Evolutionary conservation across 2,113 vertebrate genomes (phyloP), one percentile per base, ranked within the genome.

Genomic region (Fregata magnificens): DNA sequence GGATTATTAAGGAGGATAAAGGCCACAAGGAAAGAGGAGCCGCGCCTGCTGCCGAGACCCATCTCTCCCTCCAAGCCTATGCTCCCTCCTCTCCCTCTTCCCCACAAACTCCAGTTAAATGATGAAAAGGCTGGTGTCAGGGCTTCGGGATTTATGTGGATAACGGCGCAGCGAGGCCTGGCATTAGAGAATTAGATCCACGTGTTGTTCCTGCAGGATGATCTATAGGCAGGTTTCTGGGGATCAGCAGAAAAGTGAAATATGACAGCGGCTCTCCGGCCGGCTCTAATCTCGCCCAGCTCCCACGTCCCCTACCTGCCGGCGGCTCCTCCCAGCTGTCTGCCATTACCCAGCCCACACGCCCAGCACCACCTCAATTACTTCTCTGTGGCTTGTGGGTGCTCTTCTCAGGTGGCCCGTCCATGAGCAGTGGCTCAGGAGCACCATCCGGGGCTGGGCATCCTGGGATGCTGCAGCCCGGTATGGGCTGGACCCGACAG

Each of bases 401-500:
- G 71, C 85, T 95, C 38, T 44, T 94, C 76, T 74, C 2, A 6
- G 20, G 38, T 47, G 72, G 20, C 32, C 50, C 14, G 2, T 66
- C 70, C 13, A 6, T 1, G n/a, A 29, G 36, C 21, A 83, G 87
- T 0, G 14, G 32, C 63, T 71, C 67, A 17, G 86, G 52, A 90
- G 16, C n/a, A 29, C 8, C 65, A 7, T 6, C 52, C 5, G 5
- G 56, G 36, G 25, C 36, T 1, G 3, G 26, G 69, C 42, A 61
- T 65, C 70, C 44, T 1, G 5, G 38, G n/a, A 63, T 15, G 62
- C 76, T 28, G 58, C 50, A 71, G 56, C 44, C 29, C 1, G 1
- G 20, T 0, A 0, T 2, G 10, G 50, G 42, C 36, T 65, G 71
- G 63, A 58, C 24, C 36, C 1, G 6, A 18, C 1, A 13, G 50